phyloP scores from a whole-genome alignment of 2,797 vertebrate genomes.

The Macropodus opercularis region DNA sequence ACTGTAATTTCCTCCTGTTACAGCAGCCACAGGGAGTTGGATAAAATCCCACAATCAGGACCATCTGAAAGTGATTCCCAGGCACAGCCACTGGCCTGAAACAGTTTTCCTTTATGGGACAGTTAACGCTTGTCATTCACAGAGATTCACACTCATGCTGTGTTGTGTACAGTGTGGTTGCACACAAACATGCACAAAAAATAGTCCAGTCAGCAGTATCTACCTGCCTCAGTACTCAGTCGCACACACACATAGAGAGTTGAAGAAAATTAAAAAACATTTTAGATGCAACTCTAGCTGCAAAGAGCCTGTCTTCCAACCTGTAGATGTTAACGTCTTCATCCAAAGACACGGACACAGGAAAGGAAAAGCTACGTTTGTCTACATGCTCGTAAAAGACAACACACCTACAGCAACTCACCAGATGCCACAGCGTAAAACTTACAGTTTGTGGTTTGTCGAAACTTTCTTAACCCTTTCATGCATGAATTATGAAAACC shows the following conservation, averaged over 20 bases:
- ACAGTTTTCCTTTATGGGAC: slow-evolving; percentile 51
- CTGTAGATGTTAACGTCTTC: too few species aligned
- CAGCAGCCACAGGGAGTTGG: slow-evolving; percentile 46
- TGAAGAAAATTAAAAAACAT: too few species aligned
- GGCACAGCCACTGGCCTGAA: slow-evolving; percentile 42
- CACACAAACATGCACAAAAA: not conserved
- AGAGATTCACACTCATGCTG: not conserved
- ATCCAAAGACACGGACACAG: too few species aligned
- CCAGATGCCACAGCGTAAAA: not conserved
- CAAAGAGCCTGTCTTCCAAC: too few species aligned
- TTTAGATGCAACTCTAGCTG: too few species aligned
- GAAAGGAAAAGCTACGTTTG: too few species aligned
- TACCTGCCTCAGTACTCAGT: not conserved
- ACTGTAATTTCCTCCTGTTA: slow-evolving; percentile 76
- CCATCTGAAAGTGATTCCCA: slow-evolving; percentile 70
- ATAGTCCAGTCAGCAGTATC: not conserved
- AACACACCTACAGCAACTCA: too few species aligned
- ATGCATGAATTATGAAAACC: too few species aligned
- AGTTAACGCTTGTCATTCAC: slow-evolving; percentile 22
- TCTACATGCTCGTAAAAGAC: too few species aligned
- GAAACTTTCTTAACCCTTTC: too few species aligned
- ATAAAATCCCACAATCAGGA: slow-evolving; percentile 63
- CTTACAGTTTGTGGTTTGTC: not conserved
- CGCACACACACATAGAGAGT: too few species aligned
- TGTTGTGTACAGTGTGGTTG: slow-evolving; percentile 3